phyloP scores from a whole-genome alignment of 2,797 vertebrate genomes.

The Microcaecilia unicolor region DNA sequence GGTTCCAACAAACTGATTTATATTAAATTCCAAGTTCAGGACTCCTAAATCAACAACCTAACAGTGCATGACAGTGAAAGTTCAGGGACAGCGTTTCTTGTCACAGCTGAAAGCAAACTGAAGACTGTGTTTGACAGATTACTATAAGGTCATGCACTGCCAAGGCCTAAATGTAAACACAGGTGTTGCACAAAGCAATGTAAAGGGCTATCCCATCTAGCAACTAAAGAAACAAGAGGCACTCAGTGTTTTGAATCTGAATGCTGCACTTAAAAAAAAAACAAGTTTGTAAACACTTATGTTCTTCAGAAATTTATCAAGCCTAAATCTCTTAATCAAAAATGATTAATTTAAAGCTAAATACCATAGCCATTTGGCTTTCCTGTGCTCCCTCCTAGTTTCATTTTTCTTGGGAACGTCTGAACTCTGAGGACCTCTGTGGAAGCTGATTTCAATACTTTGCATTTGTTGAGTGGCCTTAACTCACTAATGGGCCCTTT shows the following conservation, averaged over 20 bases:
- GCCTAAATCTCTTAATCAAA: not conserved
- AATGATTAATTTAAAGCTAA: no score
- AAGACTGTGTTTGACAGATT: conserved; percentile 54
- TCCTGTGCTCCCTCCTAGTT: no score
- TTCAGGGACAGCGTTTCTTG: conserved; percentile 49
- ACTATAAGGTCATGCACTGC: conserved; percentile 42
- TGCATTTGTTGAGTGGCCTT: no score
- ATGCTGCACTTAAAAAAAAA: conserved; percentile 14
- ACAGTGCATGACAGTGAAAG: conserved; percentile 45
- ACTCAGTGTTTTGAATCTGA: conserved; percentile 27
- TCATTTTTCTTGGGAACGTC: no score
- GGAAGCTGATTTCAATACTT: no score
- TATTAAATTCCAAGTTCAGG: conserved; percentile 7
- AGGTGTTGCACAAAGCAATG: conserved; percentile 60
- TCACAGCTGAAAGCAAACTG: conserved; percentile 51
- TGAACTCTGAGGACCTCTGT: no score
- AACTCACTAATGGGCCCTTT: no score
- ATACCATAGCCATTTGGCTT: no score
- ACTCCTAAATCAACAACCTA: conserved; percentile 17
- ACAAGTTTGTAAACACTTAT: not conserved
- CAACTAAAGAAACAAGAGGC: conserved; percentile 53
- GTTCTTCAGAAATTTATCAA: not conserved
- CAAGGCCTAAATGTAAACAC: conserved; percentile 75
- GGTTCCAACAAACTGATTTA: conserved; percentile 24
- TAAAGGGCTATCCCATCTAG: conserved; percentile 44